These are phyloP conservation scores for Sinodicranocentrus sp. DNA, from an alignment of 2,888 invertebrate species.

Conservation along the genomic window DNA sequence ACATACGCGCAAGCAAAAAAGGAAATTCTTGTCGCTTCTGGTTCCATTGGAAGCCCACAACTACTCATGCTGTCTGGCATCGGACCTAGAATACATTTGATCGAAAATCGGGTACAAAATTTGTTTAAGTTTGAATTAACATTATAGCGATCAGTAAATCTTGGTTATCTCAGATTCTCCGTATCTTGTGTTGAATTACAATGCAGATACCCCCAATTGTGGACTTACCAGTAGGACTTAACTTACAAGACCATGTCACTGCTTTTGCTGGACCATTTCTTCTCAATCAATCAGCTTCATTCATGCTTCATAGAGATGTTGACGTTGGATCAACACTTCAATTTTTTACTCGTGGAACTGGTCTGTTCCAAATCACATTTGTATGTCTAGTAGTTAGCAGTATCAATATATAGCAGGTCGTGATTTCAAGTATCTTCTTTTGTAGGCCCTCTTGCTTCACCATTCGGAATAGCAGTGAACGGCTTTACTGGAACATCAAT, in stretches of 20 bases:
- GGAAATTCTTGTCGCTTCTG: conserved; percentile 44
- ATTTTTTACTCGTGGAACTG: not conserved
- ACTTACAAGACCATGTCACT: conserved; percentile 44
- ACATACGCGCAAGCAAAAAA: conserved; percentile 14
- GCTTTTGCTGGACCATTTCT: conserved; percentile 34
- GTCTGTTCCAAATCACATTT: not conserved
- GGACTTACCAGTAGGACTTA: conserved; percentile 44
- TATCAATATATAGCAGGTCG: too few relatives aligned
- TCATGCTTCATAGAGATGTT: conserved; percentile 9
- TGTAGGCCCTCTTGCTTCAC: conserved; percentile 22
- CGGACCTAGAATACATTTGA: conserved; percentile 36
- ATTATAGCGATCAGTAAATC: too few relatives aligned
- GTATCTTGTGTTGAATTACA: too few relatives aligned
- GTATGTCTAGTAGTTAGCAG: too few relatives aligned
- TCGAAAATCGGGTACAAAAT: conserved; percentile 4
- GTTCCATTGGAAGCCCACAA: conserved; percentile 31
- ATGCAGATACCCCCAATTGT: conserved; percentile 33
- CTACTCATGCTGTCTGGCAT: conserved; percentile 47
- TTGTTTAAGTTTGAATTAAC: too few relatives aligned
- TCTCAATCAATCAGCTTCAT: conserved; percentile 20
- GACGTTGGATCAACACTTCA: conserved; percentile 1
- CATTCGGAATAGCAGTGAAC: not conserved
- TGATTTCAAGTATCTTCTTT: not conserved
- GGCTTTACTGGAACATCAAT: conserved; percentile 19
- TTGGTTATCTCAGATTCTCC: not conserved